Conservation (phyloP, 2,113 vertebrate species). For the Xerus inauris region DNA sequence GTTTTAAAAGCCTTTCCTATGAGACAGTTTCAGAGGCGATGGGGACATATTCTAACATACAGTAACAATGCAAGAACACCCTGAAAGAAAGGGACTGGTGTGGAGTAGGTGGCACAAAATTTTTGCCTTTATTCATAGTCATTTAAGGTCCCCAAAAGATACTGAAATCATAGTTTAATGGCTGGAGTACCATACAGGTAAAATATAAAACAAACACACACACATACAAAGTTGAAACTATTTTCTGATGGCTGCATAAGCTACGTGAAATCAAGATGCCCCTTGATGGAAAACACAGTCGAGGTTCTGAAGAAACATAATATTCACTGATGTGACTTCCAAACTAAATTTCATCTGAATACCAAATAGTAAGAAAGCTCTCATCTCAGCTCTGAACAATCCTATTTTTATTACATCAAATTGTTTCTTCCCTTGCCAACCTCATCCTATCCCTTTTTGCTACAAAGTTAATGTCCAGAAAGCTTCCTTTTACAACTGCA, state of each 20-base stretch:
- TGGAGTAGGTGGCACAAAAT: not conserved
- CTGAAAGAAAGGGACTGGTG: slow-evolving; percentile 39
- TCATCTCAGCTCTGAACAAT: slow-evolving; percentile 1
- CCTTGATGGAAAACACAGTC: not conserved
- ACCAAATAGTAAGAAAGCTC: slow-evolving; percentile 58
- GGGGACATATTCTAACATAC: slow-evolving; percentile 66
- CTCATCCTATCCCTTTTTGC: slow-evolving; percentile 17
- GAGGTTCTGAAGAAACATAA: slow-evolving; percentile 36
- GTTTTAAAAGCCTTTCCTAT: slow-evolving; percentile 79
- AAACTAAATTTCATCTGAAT: slow-evolving; percentile 47
- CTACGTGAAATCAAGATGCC: slow-evolving; percentile 69
- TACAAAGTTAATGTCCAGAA: slow-evolving; percentile 62
- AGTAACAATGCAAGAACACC: slow-evolving; percentile 52
- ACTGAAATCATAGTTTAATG: slow-evolving; percentile 50
- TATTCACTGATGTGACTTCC: slow-evolving; percentile 61
- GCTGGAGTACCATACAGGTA: not conserved
- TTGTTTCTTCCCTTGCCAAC: slow-evolving; percentile 69
- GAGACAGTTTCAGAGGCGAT: slow-evolving; percentile 74
- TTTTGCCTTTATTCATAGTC: slow-evolving; percentile 22
- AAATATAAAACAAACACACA: not conserved
- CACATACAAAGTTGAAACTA: not conserved
- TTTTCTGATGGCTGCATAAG: slow-evolving; percentile 42
- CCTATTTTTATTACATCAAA: slow-evolving; percentile 60
- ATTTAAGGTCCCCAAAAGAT: slow-evolving; percentile 53
- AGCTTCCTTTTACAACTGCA: slow-evolving; percentile 66